Percentiles rank a stretch among this genome's conserved stretches.
Evolutionary conservation across 2,113 vertebrate species (phyloP).

Genomic region (Cephalopholis sonnerati): DNA sequence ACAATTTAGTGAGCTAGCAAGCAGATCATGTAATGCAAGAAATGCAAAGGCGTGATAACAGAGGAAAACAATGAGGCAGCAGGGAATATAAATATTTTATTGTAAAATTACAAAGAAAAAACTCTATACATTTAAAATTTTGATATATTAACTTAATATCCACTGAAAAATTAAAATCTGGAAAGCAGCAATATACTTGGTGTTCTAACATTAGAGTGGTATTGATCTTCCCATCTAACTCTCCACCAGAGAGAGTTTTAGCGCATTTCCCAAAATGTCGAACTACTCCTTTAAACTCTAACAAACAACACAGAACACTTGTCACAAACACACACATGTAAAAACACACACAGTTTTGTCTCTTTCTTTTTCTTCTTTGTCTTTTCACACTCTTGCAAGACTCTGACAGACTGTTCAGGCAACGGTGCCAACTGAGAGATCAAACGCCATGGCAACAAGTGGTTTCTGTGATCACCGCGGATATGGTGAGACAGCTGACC

Average conservation of each 20-base stretch:
- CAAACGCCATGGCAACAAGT: slow-evolving; percentile 59
- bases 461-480: slow-evolving; percentile 57
- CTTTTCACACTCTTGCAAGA: slow-evolving; percentile 20
- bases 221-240: not conserved
- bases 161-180: too few relatives aligned
- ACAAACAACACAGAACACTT: not conserved
- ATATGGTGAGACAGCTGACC: slow-evolving; percentile 52
- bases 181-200: too few relatives aligned
- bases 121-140: too few relatives aligned
- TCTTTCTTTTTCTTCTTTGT: not conserved
- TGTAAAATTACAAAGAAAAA: too few relatives aligned
- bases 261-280: not conserved
- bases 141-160: too few relatives aligned
- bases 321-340: not conserved
- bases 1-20: too few relatives aligned
- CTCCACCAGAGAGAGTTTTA: not conserved
- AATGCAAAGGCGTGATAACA: too few relatives aligned
- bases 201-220: too few relatives aligned
- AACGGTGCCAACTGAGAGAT: slow-evolving; percentile 36
- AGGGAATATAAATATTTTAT: too few relatives aligned
- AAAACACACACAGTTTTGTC: not conserved
- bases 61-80: too few relatives aligned
- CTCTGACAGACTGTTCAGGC: slow-evolving; percentile 33
- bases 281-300: not conserved
- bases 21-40: too few relatives aligned